Evolutionary conservation across 2,888 invertebrate genomes (phyloP), one percentile per base, ranked within the genome.

Genomic region (Pherbina coryleti): DNA sequence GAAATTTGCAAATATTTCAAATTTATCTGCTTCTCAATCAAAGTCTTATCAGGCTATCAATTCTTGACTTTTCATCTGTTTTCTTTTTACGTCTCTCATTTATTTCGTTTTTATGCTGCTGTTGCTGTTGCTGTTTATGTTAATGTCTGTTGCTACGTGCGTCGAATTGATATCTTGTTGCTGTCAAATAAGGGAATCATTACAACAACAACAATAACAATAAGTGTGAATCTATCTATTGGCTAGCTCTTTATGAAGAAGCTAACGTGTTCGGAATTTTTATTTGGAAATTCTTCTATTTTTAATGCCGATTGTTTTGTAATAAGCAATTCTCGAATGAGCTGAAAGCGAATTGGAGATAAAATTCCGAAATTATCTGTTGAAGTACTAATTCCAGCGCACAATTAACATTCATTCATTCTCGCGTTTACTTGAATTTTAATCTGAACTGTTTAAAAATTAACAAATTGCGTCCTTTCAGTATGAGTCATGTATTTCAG

Each of bases 201-300:
- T 5, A 60, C 37, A 57, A 57, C 34, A 14, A 19, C 37, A 34
- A 22, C n/a, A n/a, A n/a, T 37, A 57, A 44, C 60, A 60, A 11
- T 19, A 5, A 11, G 28, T 19, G n/a, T 31, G 31, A 34, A 44
- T 14, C 44, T 19, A 22, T 67, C 49, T 44, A 8, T 49, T 25
- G n/a, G n/a, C 64, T 64, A 11, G n/a, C 25, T 34, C 9, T 49
- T n/a, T 71, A 53, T 53, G 9, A 31, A 71, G 34, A 25, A 34
- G 25, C 34, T 44, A 37, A 53, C 64, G 62, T 74, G 64, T 74
- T 19, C 9, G 51, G 74, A 74, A 74, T 74, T 74, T 74, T 31
- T 28, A 74, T 74, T 66, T 53, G 8, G 37, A 2, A 55, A 64
- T 51, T 19, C 19, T 55, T 34, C 34, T 55, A 60, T 44, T 37